phyloP scores from a whole-genome alignment of 2,888 invertebrate species.

The Acrobasis repandana region DNA sequence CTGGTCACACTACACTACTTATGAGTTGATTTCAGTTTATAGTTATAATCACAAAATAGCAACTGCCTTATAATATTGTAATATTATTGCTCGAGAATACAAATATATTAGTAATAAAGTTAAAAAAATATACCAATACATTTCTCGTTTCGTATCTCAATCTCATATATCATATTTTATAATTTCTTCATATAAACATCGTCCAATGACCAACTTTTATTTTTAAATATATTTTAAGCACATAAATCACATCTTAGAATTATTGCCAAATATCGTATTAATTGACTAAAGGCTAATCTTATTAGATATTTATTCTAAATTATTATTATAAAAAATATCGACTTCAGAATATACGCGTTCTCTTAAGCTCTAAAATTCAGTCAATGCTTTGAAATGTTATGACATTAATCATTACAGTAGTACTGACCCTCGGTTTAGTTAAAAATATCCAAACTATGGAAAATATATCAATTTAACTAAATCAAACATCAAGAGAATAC shows the following conservation, averaged over 20 bases:
- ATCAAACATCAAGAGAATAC: no score
- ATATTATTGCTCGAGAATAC: slow-evolving; percentile 36
- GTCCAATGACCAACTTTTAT: slow-evolving; percentile 33
- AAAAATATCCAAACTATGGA: background rate
- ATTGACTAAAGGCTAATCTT: slow-evolving; percentile 57
- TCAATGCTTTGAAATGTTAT: slow-evolving; percentile 34
- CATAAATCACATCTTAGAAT: slow-evolving; percentile 58
- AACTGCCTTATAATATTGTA: slow-evolving; percentile 49
- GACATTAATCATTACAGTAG: background rate
- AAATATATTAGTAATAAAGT: slow-evolving; percentile 45
- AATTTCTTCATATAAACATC: slow-evolving; percentile 34
- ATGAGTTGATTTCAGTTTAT: background rate
- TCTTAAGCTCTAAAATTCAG: slow-evolving; percentile 57
- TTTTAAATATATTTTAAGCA: slow-evolving; percentile 34
- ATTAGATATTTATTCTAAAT: slow-evolving; percentile 31
- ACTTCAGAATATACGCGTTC: slow-evolving; percentile 32
- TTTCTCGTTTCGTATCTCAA: slow-evolving; percentile 20
- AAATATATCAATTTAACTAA: no score
- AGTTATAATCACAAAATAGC: slow-evolving; percentile 46
- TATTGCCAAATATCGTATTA: slow-evolving; percentile 62
- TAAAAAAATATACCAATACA: slow-evolving; percentile 41
- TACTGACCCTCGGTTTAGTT: background rate
- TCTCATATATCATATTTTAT: slow-evolving; percentile 29
- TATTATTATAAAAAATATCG: slow-evolving; percentile 55
- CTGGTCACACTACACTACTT: background rate